These are phyloP conservation scores for Metaphire vulgaris DNA, from an alignment of 1,140 invertebrate species.

Conservation along the genomic window DNA sequence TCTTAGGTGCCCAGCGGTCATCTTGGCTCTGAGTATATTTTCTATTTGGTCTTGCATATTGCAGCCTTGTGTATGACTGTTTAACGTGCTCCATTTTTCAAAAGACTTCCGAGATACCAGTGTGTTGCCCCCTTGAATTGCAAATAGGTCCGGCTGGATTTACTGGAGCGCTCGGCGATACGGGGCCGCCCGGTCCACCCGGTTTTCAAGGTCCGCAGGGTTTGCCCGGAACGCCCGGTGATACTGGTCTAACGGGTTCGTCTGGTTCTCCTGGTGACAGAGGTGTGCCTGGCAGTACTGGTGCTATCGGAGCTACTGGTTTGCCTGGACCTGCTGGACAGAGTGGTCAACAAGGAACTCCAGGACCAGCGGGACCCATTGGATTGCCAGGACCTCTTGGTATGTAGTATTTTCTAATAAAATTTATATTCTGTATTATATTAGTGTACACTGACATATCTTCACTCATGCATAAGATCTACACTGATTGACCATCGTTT, in stretches of 20 bases:
- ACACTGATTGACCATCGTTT: too few relatives aligned
- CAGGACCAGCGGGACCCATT: background rate
- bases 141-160: background rate
- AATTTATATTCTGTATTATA: too few relatives aligned
- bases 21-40: too few relatives aligned
- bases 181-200: background rate
- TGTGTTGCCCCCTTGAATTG: too few relatives aligned
- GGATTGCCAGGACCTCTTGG: background rate
- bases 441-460: too few relatives aligned
- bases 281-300: background rate
- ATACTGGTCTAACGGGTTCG: background rate
- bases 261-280: background rate
- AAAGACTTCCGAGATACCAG: too few relatives aligned
- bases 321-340: background rate
- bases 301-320: background rate
- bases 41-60: too few relatives aligned
- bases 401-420: too few relatives aligned
- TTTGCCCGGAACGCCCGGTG: background rate
- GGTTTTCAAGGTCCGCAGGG: background rate
- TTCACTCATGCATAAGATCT: too few relatives aligned
- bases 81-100: too few relatives aligned
- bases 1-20: too few relatives aligned
- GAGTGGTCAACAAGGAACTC: background rate
- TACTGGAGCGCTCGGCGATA: background rate
- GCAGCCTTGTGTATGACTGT: too few relatives aligned